Conservation (phyloP, 2,888 invertebrate genomes). For the Anthoptus insignis region DNA sequence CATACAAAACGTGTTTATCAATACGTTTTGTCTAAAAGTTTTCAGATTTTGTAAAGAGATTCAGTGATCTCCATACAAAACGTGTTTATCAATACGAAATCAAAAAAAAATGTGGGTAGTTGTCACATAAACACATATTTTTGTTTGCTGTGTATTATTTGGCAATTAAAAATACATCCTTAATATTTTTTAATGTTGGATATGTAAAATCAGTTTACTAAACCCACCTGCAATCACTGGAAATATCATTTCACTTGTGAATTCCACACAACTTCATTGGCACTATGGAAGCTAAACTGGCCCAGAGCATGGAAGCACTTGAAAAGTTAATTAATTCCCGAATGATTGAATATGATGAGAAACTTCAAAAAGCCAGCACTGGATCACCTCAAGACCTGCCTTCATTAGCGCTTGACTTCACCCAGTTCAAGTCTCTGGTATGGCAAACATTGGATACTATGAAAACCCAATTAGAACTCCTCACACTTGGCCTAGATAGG, state of each 20-base stretch:
- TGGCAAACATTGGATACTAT: not conserved
- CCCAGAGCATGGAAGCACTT: not conserved
- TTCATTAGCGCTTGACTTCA: not conserved
- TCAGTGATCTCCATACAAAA: no score
- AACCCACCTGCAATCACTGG: constrained; percentile 2
- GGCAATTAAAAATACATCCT: no score
- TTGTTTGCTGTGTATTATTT: no score
- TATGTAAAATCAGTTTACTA: not conserved
- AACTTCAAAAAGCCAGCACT: not conserved
- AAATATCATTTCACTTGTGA: not conserved
- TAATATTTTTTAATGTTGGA: constrained; percentile 34
- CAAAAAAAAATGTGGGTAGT: no score
- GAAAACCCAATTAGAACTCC: not conserved
- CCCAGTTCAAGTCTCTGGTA: not conserved
- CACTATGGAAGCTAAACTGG: not conserved
- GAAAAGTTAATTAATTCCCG: not conserved
- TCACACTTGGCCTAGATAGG: not conserved
- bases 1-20: no score
- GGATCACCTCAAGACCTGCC: not conserved
- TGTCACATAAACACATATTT: no score
- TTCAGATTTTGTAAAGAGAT: no score
- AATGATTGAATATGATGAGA: not conserved
- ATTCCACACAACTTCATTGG: not conserved
- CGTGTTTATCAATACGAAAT: no score
- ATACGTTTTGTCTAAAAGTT: no score